These are phyloP conservation scores for Xenops minutus DNA, from an alignment of 2,797 vertebrate genomes.

Conservation along the genomic window DNA sequence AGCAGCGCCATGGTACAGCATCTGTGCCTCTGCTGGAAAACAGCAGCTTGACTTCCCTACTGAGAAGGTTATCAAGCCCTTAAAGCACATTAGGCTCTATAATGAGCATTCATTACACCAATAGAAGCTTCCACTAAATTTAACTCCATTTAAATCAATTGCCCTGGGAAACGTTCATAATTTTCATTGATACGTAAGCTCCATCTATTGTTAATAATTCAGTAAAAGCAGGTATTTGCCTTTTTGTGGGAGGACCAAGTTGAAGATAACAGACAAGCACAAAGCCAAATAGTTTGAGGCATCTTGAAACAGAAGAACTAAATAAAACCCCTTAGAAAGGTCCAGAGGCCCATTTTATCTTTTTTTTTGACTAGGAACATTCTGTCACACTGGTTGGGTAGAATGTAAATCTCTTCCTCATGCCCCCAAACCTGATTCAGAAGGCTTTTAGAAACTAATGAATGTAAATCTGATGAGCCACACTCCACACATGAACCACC, in stretches of 20 bases:
- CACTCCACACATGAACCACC: neutral
- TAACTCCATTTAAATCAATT: constrained; percentile 61
- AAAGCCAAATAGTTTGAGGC: constrained; percentile 7
- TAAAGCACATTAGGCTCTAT: constrained; percentile 51
- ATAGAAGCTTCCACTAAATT: constrained; percentile 58
- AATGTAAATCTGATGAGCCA: constrained; percentile 46
- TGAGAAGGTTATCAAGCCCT: constrained; percentile 55
- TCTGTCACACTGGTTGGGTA: constrained; percentile 6
- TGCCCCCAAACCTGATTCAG: constrained; percentile 25
- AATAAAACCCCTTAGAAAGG: neutral
- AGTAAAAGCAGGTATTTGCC: constrained; percentile 49
- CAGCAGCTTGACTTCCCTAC: constrained; percentile 39
- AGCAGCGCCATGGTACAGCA: neutral
- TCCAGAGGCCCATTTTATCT: neutral
- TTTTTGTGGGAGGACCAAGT: constrained; percentile 6
- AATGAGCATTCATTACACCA: constrained; percentile 64
- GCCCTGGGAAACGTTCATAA: constrained; percentile 47
- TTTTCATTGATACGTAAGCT: constrained; percentile 54
- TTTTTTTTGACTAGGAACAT: neutral
- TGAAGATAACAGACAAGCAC: constrained; percentile 20
- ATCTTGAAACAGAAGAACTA: constrained; percentile 33
- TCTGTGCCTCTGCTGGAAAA: constrained; percentile 50
- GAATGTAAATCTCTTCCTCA: constrained; percentile 3
- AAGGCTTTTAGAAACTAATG: constrained; percentile 45
- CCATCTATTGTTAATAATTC: constrained; percentile 50